Conservation (phyloP, 2,797 vertebrate genomes). For the Coluber constrictor region DNA sequence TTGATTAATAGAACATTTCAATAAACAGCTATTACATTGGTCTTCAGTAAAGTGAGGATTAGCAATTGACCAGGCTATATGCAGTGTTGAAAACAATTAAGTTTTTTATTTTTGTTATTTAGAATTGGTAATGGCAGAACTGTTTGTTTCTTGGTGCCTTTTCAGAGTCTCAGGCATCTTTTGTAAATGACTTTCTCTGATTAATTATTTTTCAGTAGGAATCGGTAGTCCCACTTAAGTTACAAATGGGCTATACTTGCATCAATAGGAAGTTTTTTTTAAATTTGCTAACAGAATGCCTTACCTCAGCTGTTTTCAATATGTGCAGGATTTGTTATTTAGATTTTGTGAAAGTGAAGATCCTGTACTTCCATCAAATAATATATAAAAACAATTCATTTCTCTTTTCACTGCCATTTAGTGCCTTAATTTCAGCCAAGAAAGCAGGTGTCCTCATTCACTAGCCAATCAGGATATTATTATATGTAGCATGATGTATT, state of each 20-base stretch:
- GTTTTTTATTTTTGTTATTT: slow-evolving; percentile 47
- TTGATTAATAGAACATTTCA: slow-evolving; percentile 69
- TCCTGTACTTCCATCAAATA: slow-evolving; percentile 51
- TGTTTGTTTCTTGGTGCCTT: slow-evolving; percentile 76
- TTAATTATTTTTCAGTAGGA: slow-evolving; percentile 51
- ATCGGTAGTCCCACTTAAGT: slow-evolving; percentile 67
- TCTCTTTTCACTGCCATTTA: slow-evolving; percentile 73
- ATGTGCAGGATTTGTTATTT: slow-evolving; percentile 55
- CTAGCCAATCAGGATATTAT: slow-evolving; percentile 65
- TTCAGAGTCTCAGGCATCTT: slow-evolving; percentile 53
- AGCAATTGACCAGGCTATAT: slow-evolving; percentile 56
- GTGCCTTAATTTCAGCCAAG: slow-evolving; percentile 77
- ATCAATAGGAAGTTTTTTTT: slow-evolving; percentile 65
- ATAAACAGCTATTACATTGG: slow-evolving; percentile 62
- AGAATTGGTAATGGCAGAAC: slow-evolving; percentile 70
- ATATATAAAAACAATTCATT: slow-evolving; percentile 51
- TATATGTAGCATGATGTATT: slow-evolving; percentile 56
- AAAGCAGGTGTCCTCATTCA: slow-evolving; percentile 71
- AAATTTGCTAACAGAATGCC: slow-evolving; percentile 74
- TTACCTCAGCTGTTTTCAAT: slow-evolving; percentile 67
- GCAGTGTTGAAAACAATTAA: slow-evolving; percentile 75
- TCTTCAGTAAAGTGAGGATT: slow-evolving; percentile 55
- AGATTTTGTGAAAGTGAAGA: slow-evolving; percentile 38
- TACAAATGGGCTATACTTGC: slow-evolving; percentile 72
- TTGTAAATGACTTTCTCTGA: slow-evolving; percentile 56